Evolutionary conservation across 2,888 invertebrate genomes (phyloP), one percentile per base, ranked within the genome.

Genomic region (Rotaria socialis): DNA sequence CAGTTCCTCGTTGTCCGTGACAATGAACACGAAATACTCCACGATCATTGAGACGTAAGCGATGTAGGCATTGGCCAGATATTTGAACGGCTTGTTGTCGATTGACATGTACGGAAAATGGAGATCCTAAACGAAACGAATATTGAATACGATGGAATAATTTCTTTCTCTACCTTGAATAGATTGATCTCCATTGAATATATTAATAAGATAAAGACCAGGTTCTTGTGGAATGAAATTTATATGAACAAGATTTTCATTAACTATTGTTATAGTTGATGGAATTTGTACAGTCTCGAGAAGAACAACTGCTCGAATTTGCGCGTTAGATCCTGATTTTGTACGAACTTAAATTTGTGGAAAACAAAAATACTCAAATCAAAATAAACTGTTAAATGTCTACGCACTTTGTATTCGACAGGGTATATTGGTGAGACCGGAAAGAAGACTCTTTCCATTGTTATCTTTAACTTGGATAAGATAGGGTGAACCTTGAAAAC

Each of bases 1-100:
- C n/a, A 14, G n/a, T 0, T 80, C 80, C 80, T 10, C 24, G 43
- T 80, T 80, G 80, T 14, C 80, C 80, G 47, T 80, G 24, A 80
- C 80, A 80, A 47, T 80, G 47, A 47, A 80, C n/a, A 80, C 43
- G 43, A 80, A 80, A 80, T 24, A 80, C n/a, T 1, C 80, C 80
- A 8, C 47, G 47, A 47, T 80, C 80, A n/a, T 47, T 47, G 10
- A 80, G n/a, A n/a, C 80, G 80, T 80, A 80, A 80, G 11, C 47
- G 24, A 47, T 80, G 24, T 11, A 80, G 47, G 47, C 80, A 80
- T 80, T 80, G 8, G n/a, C 80, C 47, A 80, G 47, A 41, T 5
- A 80, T 19, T 80, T 80, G 47, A 43, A 80, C 47, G 2, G 47
- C n/a, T 41, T 80, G 24, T 47, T 24, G 35, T 47, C 80, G 80